Evolutionary conservation across 1,140 invertebrate genomes (phyloP).

Genomic region (Drosophila repleta): DNA sequence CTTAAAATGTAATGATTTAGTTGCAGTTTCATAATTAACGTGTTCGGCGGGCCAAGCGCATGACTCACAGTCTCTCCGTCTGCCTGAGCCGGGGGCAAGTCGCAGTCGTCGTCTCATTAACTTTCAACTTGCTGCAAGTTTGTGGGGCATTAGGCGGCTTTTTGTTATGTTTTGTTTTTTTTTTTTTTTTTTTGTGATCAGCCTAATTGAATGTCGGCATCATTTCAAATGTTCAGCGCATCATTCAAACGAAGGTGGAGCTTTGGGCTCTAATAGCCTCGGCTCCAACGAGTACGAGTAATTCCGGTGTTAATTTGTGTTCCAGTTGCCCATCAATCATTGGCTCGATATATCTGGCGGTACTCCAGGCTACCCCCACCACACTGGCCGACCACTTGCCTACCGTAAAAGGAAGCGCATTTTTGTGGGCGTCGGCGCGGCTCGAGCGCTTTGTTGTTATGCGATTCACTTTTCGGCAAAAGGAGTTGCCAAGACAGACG

Average conservation of each 20-base stretch:
- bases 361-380: constrained; percentile 1
- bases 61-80: constrained; percentile 37
- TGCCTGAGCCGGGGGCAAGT: constrained; percentile 35
- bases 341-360: constrained; percentile 18
- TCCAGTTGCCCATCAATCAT: constrained; percentile 77
- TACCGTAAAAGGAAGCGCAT: constrained; percentile 34
- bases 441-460: constrained; percentile 56
- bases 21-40: constrained; percentile 79
- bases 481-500: constrained; percentile 48
- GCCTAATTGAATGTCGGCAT: constrained; percentile 79
- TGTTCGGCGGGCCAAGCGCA: constrained; percentile 26
- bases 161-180: constrained; percentile 40
- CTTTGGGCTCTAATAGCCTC: constrained; percentile 49
- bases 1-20: constrained; percentile 82
- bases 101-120: constrained; percentile 74
- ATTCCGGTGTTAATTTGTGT: constrained; percentile 81
- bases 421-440: constrained; percentile 71
- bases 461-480: constrained; percentile 34
- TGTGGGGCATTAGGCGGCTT: constrained; percentile 54
- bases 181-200: constrained; percentile 30
- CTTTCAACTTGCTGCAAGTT: constrained; percentile 52
- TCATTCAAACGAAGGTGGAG: constrained; percentile 60
- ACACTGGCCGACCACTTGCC: neutral
- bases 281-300: constrained; percentile 42
- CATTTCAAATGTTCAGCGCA: constrained; percentile 65